Evolutionary conservation across 1,140 invertebrate genomes (phyloP).

Genomic region (Nebria ingens): DNA sequence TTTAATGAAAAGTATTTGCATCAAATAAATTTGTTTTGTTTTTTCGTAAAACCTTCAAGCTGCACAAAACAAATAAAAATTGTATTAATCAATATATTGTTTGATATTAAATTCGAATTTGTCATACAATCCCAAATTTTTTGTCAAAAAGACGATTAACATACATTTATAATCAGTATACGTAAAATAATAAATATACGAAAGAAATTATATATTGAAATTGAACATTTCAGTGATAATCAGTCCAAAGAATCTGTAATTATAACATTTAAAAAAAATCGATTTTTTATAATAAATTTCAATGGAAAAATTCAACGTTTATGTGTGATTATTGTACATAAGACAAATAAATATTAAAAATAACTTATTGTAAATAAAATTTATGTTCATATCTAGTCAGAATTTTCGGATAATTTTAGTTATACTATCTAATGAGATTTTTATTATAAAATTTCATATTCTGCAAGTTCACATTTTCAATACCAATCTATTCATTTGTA

Average conservation of each 20-base stretch:
- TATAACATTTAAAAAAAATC: not conserved
- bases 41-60: too few species aligned
- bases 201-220: not conserved
- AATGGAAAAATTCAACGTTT: not conserved
- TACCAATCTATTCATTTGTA: not conserved
- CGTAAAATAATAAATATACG: not conserved
- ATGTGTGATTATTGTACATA: conserved; percentile 5
- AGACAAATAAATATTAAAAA: not conserved
- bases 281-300: not conserved
- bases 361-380: not conserved
- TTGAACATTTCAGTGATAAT: not conserved
- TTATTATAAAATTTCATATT: not conserved
- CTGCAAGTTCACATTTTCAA: not conserved
- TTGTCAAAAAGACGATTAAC: too few species aligned
- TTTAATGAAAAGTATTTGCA: too few species aligned
- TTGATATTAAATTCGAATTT: too few species aligned
- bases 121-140: too few species aligned
- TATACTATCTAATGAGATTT: not conserved
- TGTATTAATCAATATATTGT: too few species aligned
- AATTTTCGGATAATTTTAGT: conserved; percentile 1
- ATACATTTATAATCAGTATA: conserved; percentile 2
- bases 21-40: too few species aligned
- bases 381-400: conserved; percentile 1
- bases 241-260: conserved; percentile 7
- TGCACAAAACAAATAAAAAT: too few species aligned